Base-by-base conservation (phyloP, 2,113 vertebrate genomes). In the Felis catus region DNA sequence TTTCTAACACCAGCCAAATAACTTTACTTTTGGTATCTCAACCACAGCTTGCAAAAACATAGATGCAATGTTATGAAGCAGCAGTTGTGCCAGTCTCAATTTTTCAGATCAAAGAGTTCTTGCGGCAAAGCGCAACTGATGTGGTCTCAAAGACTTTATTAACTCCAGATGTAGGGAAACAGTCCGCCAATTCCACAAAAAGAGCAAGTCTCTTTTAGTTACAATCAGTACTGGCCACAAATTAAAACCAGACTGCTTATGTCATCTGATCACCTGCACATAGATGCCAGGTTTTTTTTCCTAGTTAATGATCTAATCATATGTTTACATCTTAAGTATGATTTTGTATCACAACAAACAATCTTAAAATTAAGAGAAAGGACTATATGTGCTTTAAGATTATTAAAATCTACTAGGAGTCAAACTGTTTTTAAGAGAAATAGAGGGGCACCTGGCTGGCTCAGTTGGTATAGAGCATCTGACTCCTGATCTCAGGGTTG, bases 111-210 rank as follows among this genome's bases (percentile, higher is more conserved):
- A 99, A 99, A 99, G 98, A 94, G 96, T 98, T 99, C 97, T 98
- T 97, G 96, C 98, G 98, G 99, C 99, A 99, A 99, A 99, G 99
- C 97, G 97, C 98, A 99, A 99, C 98, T 99, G 99, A 99, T 99
- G 99, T 99, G 99, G 99, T 99, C 99, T 99, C 99, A 99, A 98
- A 98, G 99, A 99, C 98, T 99, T 99, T 99, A 99, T 99, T 98
- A 98, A 98, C 98, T 99, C 99, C 99, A 99, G 99, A 99, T 99
- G 99, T 98, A 98, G 97, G 98, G 98, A 98, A 98, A 98, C 2
- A 96, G 98, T 91, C 98, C 98, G 98, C 98, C 99, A 99, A 98
- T 96, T 98, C 98, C 98, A 99, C 98, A 98, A 99, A 99, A 99
- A 98, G 98, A 98, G 98, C 97, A 95, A 98, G 98, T 98, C 99